phyloP scores from a whole-genome alignment of 2,888 invertebrate species.

The Parnassius smintheus region DNA sequence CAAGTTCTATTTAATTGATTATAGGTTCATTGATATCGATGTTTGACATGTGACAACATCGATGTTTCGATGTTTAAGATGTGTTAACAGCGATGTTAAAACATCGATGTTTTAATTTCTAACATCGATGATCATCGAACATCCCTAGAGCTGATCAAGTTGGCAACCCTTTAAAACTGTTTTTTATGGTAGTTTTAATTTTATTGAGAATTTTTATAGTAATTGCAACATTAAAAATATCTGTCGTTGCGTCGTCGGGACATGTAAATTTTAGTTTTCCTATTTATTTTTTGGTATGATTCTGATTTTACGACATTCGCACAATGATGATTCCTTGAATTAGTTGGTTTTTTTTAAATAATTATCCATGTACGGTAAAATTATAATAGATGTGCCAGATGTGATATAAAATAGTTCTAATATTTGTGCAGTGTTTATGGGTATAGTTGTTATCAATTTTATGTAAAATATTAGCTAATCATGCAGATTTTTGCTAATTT shows the following conservation, averaged over 20 bases:
- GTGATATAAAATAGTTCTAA: conserved; percentile 37
- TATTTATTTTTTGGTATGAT: conserved; percentile 10
- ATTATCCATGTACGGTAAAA: conserved; percentile 19
- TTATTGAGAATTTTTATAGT: too few species aligned
- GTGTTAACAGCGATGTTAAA: too few species aligned
- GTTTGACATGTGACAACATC: too few species aligned
- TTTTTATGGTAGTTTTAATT: too few species aligned
- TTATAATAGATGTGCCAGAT: conserved; percentile 25
- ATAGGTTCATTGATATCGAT: too few species aligned
- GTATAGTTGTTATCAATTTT: conserved; percentile 67
- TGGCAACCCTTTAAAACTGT: too few species aligned
- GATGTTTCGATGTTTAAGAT: too few species aligned
- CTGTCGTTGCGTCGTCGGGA: conserved; percentile 42
- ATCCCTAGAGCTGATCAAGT: too few species aligned
- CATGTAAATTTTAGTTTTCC: conserved; percentile 31
- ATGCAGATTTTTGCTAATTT: conserved; percentile 32
- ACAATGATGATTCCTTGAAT: conserved; percentile 19
- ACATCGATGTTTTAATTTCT: too few species aligned
- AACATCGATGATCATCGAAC: too few species aligned
- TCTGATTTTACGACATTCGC: conserved; percentile 7
- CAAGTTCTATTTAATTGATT: too few species aligned
- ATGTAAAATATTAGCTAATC: conserved; percentile 30
- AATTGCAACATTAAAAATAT: conserved; percentile 32
- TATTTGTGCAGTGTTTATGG: conserved; percentile 50
- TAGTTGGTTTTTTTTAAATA: conserved; percentile 8